A percentile compares a stretch with the other conserved stretches of the same genome.
These are phyloP conservation scores for Myxocyprinus asiaticus DNA, from an alignment of 2,113 vertebrate species.

Conservation along the genomic window DNA sequence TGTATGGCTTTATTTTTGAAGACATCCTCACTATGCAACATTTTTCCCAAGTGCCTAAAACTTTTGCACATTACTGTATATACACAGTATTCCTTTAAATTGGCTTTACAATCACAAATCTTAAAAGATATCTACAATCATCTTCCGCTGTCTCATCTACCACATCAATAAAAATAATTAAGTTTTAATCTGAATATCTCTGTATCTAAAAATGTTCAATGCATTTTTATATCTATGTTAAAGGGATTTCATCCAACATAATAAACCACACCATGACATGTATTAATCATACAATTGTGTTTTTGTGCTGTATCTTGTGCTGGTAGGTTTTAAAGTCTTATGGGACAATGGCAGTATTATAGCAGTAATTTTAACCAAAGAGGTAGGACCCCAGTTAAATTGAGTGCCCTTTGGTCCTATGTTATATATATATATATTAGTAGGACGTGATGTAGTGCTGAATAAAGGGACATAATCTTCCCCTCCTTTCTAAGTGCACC, in stretches of 20 bases:
- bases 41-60: no score
- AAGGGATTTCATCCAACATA: neutral
- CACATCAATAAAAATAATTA: no score
- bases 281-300: no score
- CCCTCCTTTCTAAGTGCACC: neutral
- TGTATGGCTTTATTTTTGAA: no score
- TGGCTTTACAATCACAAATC: neutral
- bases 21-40: no score
- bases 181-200: no score
- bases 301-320: no score
- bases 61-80: no score
- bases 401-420: conserved; percentile 2
- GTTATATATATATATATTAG: neutral
- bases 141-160: no score
- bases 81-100: neutral
- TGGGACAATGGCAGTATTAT: neutral
- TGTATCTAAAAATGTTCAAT: no score
- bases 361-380: neutral
- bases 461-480: neutral
- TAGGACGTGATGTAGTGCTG: conserved; percentile 4
- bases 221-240: neutral
- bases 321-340: neutral
- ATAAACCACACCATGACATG: neutral
- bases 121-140: neutral
- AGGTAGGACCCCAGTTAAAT: neutral